phyloP scores from a whole-genome alignment of 1,140 invertebrate species.

The Aphelenchoides besseyi region DNA sequence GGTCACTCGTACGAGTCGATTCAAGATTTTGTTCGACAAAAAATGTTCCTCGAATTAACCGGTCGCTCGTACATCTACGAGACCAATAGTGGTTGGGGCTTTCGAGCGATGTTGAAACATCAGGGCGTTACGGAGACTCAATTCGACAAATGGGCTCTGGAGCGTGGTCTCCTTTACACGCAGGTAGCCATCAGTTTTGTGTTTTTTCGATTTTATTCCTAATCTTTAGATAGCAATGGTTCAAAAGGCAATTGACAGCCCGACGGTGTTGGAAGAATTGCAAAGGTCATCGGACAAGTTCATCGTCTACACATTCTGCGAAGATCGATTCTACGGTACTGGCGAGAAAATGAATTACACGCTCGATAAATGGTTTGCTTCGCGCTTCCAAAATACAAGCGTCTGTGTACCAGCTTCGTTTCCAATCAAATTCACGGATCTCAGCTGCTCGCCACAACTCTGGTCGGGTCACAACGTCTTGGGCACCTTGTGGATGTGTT shows the following conservation, averaged over 20 bases:
- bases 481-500: background rate
- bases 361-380: background rate
- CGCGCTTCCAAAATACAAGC: background rate
- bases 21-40: background rate
- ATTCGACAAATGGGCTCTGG: background rate
- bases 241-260: background rate
- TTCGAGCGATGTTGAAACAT: background rate
- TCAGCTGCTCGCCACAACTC: background rate
- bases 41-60: background rate
- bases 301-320: background rate
- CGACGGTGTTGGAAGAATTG: background rate
- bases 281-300: background rate
- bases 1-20: background rate
- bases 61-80: background rate
- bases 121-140: background rate
- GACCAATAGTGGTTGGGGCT: background rate
- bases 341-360: background rate
- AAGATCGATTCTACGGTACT: background rate
- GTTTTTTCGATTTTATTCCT: background rate
- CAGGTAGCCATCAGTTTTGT: slow-evolving; percentile 10
- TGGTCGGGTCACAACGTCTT: background rate
- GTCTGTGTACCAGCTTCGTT: background rate
- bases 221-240: background rate
- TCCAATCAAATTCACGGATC: background rate
- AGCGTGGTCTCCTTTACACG: background rate